Conservation (phyloP, 2,797 vertebrate species). For the Galaxias olidus region DNA sequence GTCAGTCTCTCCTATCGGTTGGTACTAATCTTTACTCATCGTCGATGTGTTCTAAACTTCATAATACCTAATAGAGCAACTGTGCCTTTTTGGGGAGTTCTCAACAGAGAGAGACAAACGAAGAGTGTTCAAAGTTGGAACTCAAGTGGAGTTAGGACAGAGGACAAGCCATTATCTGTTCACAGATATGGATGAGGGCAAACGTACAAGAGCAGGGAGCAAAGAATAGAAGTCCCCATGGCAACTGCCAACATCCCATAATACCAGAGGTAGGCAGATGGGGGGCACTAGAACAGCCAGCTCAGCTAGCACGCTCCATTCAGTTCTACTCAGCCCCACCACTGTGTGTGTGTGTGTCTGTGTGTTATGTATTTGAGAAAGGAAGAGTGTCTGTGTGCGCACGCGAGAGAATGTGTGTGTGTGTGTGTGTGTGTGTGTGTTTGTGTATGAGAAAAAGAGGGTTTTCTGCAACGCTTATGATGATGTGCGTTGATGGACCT, state of each 20-base stretch:
- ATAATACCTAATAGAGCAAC: no score
- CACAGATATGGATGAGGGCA: constrained; percentile 42
- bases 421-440: constrained; percentile 10
- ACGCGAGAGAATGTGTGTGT: no score
- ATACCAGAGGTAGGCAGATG: constrained; percentile 55
- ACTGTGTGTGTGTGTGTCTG: constrained; percentile 20
- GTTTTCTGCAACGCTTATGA: constrained; percentile 36
- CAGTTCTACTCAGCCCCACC: constrained; percentile 40
- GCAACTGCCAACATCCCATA: constrained; percentile 62
- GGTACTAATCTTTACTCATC: no score
- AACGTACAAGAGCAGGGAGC: constrained; percentile 49
- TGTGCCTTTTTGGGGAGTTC: no score
- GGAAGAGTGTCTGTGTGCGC: constrained; percentile 17
- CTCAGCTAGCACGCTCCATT: constrained; percentile 63
- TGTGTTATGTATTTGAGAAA: constrained; percentile 7
- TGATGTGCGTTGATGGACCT: constrained; percentile 36
- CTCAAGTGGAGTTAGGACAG: no score
- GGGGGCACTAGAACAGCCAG: constrained; percentile 53
- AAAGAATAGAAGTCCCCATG: constrained; percentile 64
- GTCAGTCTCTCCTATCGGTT: background rate
- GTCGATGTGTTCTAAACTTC: no score
- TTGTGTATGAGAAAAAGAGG: constrained; percentile 12
- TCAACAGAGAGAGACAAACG: no score
- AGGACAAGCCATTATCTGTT: background rate
- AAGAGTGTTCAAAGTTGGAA: no score